These are phyloP conservation scores for Tretioscincus oriximinensis DNA, from an alignment of 2,113 vertebrate genomes.

Conservation along the genomic window DNA sequence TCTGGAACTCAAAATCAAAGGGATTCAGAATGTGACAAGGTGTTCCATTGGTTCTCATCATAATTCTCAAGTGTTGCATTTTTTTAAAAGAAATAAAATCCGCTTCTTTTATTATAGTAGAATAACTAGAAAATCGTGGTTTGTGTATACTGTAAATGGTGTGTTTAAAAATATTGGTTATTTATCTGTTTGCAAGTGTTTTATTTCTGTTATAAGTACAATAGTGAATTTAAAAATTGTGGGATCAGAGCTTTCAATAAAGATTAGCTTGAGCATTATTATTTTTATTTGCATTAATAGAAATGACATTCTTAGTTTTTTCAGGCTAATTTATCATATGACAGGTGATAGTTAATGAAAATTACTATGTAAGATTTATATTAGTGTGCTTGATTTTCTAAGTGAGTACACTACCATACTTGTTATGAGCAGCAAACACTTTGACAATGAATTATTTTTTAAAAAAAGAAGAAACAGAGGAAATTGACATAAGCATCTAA, in stretches of 20 bases:
- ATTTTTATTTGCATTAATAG: not conserved
- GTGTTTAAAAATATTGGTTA: not conserved
- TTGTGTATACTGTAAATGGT: not conserved
- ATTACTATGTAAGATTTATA: not conserved
- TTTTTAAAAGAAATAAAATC: not conserved
- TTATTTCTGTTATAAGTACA: not conserved
- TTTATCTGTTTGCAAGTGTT: not conserved
- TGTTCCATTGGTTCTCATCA: not conserved
- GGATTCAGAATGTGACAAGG: not conserved
- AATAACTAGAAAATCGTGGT: not conserved
- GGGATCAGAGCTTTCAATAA: not conserved
- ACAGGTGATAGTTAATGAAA: not conserved
- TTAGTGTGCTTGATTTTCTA: not conserved
- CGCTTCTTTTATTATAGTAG: not conserved
- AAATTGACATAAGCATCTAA: slow-evolving; percentile 55
- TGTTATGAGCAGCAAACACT: slow-evolving; percentile 13
- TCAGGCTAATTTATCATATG: not conserved
- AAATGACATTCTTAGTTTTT: not conserved
- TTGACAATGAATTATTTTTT: slow-evolving; percentile 47
- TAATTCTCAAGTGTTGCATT: not conserved
- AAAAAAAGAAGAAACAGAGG: slow-evolving; percentile 40
- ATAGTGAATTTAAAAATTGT: not conserved
- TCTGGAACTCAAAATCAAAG: not conserved
- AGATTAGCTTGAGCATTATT: not conserved
- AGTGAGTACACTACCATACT: not conserved